Percentiles rank a stretch among this genome's conserved stretches.
These are phyloP conservation scores for Sarcophaga caerulescens DNA, from an alignment of 2,888 invertebrate species.

Conservation along the genomic window DNA sequence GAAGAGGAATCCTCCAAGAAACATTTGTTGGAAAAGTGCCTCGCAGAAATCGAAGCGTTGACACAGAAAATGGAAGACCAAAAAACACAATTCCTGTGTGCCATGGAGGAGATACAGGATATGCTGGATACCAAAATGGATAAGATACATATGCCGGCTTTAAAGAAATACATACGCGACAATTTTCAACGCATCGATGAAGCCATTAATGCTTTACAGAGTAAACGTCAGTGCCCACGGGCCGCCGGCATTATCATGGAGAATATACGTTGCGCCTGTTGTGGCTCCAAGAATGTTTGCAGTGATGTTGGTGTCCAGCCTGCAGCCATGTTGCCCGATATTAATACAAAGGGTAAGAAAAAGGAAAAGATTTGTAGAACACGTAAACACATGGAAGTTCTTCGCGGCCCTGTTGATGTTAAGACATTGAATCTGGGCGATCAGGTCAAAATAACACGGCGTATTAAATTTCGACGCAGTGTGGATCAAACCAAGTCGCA, in stretches of 20 bases:
- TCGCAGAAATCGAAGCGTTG: conserved; percentile 73
- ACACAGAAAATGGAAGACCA: conserved; percentile 70
- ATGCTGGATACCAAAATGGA: conserved; percentile 80
- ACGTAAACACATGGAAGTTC: neutral
- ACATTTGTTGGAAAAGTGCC: conserved; percentile 75
- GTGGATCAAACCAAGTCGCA: neutral
- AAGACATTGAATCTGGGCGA: conserved; percentile 16
- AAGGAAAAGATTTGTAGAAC: conserved; percentile 20
- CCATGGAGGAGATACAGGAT: conserved; percentile 80
- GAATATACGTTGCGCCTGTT: conserved; percentile 75
- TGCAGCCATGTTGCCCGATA: conserved; percentile 69
- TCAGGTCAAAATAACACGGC: neutral
- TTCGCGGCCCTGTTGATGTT: neutral
- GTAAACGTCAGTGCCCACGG: conserved; percentile 74
- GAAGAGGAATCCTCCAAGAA: conserved; percentile 74
- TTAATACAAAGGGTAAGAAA: conserved; percentile 7
- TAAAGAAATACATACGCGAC: conserved; percentile 76
- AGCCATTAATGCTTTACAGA: conserved; percentile 69
- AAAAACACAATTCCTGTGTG: conserved; percentile 72
- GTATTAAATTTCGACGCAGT: neutral
- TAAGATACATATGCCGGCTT: conserved; percentile 77
- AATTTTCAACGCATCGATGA: conserved; percentile 72
- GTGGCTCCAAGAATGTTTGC: conserved; percentile 74
- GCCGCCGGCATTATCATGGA: conserved; percentile 76
- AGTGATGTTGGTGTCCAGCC: conserved; percentile 70